These are phyloP conservation scores for Phaethornis superciliosus DNA, from an alignment of 2,113 vertebrate species.

Conservation along the genomic window DNA sequence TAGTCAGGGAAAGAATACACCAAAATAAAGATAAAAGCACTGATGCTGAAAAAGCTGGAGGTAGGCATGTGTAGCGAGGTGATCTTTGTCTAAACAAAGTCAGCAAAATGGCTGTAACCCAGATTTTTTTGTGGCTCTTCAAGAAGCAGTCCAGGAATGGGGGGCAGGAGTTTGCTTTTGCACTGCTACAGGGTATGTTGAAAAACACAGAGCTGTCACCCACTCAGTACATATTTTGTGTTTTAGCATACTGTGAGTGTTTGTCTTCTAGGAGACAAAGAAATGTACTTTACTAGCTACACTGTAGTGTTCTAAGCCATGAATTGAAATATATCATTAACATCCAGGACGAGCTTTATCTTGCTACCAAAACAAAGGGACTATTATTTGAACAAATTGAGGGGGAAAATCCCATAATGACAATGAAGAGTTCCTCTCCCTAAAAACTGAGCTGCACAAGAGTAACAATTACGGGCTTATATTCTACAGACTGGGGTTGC, in stretches of 20 bases:
- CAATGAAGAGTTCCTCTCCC: slow-evolving; percentile 77
- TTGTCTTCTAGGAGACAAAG: slow-evolving; percentile 72
- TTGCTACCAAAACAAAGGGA: slow-evolving; percentile 70
- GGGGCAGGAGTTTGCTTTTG: not conserved
- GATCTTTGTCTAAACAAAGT: not conserved
- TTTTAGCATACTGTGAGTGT: slow-evolving; percentile 40
- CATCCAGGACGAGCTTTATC: slow-evolving; percentile 75
- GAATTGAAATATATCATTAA: slow-evolving; percentile 79
- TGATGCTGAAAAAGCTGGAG: not conserved
- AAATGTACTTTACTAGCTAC: slow-evolving; percentile 57
- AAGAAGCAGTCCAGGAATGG: not conserved
- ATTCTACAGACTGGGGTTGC: slow-evolving; percentile 68
- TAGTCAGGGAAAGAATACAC: not conserved
- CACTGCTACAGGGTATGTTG: not conserved
- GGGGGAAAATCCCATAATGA: slow-evolving; percentile 65
- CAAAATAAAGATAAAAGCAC: not conserved
- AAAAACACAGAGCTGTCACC: slow-evolving; percentile 60
- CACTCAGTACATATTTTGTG: slow-evolving; percentile 59
- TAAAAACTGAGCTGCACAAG: slow-evolving; percentile 57
- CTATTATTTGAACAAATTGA: slow-evolving; percentile 72
- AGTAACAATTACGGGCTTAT: slow-evolving; percentile 76
- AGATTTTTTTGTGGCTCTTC: not conserved
- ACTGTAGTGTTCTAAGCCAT: slow-evolving; percentile 69
- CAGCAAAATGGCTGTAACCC: not conserved
- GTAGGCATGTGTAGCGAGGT: not conserved